Evolutionary conservation across 2,888 invertebrate genomes (phyloP), one percentile per base, ranked within the genome.

Genomic region (Lymantria monacha): DNA sequence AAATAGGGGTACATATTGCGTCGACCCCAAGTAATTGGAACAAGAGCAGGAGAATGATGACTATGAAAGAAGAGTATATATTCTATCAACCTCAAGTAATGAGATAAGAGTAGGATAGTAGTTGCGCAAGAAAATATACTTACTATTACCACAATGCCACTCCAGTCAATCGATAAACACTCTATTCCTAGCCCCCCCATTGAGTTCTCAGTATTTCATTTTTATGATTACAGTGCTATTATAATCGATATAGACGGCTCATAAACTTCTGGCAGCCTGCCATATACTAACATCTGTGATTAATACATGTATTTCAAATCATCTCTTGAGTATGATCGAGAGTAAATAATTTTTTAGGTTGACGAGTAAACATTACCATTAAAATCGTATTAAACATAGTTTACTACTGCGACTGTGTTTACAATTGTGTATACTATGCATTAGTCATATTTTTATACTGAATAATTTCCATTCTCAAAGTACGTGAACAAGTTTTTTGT

Each of bases 251-350:
- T 37, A 12, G 36, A 15, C 38, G 9, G 12, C 38, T 38, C 38
- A 36, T 30, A 38, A 48, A 37, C 13, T 10, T 40, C 44, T 49
- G 49, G 49, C 44, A 36, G 1, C 3, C 14, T 0, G 31, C 44
- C 49, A 45, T 13, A 12, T 3, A 30, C 11, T 44, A 9, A n/a
- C 41, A 45, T 49, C 49, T 44, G 49, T 41, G 7, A 38, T 38
- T 38, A 38, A 33, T 44, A 14, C 13, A 12, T 30, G 22, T 13
- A 44, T 30, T 30, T 15, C 30, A 44, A 43, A 38, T n/a, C 13
- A 49, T 44, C 30, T 38, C 7, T 7, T 38, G n/a, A 30, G 38
- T 40, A 40, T 44, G 38, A 48, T 31, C 30, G 37, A 37, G 37
- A 48, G 31, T 13, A 36, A 13, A 33, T 38, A 38, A n/a, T 38